Evolutionary conservation across 2,888 invertebrate genomes (phyloP), one percentile per base, ranked within the genome.

Genomic region (Machimus atricapillus): DNA sequence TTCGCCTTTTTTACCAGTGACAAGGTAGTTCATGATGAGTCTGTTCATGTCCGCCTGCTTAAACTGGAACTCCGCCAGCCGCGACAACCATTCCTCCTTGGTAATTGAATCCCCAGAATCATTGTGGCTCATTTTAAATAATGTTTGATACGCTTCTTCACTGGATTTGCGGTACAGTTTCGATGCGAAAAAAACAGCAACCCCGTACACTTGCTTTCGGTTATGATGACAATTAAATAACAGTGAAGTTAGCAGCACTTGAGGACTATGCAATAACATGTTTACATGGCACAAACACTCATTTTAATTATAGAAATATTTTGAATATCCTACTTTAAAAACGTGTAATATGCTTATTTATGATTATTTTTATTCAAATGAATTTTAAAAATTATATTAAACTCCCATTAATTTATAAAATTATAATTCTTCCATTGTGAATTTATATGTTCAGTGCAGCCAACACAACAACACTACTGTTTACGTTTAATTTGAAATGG

Each of bases 1-100:
- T 27, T 58, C 66, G 66, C 1, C 66, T 66, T 12, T 93, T 66
- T 12, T 93, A 98, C 98, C 98, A 93, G 98, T 98, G 74, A 99
- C 98, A 90, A 99, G 94, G 93, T 99, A 99, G 93, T 99, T 98
- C 98, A 99, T 99, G 89, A 99, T 98, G 89, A 99, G 94, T 93
- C 97, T 97, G 93, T 99, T 99, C 97, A 99, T 98, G 90, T 98
- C 97, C 73, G 96, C 95, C 90, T 98, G 94, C 86, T 97, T 97
- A 90, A 98, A 96, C 90, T 97, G 97, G 89, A 96, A 93, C 88
- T 92, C 91, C 87, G 92, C 92, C 86, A 93, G 89, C 86, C 92
- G 91, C 83, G 90, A 89, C 87, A 92, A 88, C 93, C 93, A 93
- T 88, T 93, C 92, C 85, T 92, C 93, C 89, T 92, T 92, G 87